phyloP scores from a whole-genome alignment of 2,888 invertebrate species.

The Melolontha melolontha region DNA sequence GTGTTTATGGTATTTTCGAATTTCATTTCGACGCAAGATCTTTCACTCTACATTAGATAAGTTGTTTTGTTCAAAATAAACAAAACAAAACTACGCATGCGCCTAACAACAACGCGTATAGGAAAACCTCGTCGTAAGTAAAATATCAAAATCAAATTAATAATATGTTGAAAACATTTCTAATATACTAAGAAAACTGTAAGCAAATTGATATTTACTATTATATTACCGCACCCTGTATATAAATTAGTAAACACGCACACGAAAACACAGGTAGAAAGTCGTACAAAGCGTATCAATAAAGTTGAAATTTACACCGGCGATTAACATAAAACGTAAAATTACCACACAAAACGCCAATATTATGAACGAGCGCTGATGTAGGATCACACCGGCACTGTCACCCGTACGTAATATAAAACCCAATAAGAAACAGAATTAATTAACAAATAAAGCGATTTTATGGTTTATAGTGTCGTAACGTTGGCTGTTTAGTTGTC shows the following conservation, averaged over 20 bases:
- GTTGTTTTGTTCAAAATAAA: too few relatives aligned
- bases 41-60: too few relatives aligned
- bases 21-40: too few relatives aligned
- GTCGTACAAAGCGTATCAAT: conserved; percentile 24
- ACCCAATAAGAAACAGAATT: conserved; percentile 61
- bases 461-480: conserved; percentile 61
- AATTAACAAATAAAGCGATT: conserved; percentile 65
- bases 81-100: too few relatives aligned
- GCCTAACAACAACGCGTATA: too few relatives aligned
- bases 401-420: conserved; percentile 30
- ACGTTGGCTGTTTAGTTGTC: conserved; percentile 60
- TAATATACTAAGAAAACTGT: too few relatives aligned
- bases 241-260: neutral
- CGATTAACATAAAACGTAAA: conserved; percentile 42
- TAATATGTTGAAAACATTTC: too few relatives aligned
- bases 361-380: conserved; percentile 41
- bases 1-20: too few relatives aligned
- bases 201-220: too few relatives aligned
- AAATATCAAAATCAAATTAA: too few relatives aligned
- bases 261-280: neutral
- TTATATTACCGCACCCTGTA: conserved; percentile 1
- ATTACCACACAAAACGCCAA: conserved; percentile 40
- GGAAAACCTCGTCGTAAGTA: too few relatives aligned
- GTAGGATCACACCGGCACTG: conserved; percentile 15
- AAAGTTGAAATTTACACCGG: conserved; percentile 35